Conservation (phyloP, 2,888 invertebrate species). For the Nasonovia ribisnigri region DNA sequence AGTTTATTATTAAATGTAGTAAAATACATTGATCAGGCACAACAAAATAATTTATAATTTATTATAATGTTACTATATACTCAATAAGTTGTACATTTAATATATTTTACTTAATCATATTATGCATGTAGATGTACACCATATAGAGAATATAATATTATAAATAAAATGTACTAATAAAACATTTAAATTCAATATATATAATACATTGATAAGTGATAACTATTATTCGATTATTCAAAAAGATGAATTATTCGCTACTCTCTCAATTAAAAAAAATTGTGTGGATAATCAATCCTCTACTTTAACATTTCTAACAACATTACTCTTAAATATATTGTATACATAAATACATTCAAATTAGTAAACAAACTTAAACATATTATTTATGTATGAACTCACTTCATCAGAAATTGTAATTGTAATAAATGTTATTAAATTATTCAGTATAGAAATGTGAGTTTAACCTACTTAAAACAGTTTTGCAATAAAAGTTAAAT, state of each 20-base stretch:
- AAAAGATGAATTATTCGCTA: background rate
- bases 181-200: background rate
- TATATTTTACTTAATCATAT: background rate
- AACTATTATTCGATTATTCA: background rate
- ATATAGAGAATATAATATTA: background rate
- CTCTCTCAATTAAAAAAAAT: background rate
- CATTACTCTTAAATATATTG: background rate
- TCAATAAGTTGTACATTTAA: background rate
- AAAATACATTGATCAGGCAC: background rate
- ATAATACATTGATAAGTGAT: too few relatives aligned
- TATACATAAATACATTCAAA: background rate
- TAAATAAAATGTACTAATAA: background rate
- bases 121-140: background rate
- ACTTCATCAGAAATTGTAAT: background rate
- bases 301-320: background rate
- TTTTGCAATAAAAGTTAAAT: background rate
- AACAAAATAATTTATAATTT: background rate
- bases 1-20: background rate
- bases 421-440: background rate
- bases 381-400: background rate
- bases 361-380: background rate
- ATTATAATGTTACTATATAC: background rate
- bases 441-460: background rate
- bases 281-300: background rate
- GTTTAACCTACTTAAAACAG: background rate